These are phyloP conservation scores for Trinorchestia longiramus DNA, from an alignment of 1,140 invertebrate genomes.

Conservation along the genomic window DNA sequence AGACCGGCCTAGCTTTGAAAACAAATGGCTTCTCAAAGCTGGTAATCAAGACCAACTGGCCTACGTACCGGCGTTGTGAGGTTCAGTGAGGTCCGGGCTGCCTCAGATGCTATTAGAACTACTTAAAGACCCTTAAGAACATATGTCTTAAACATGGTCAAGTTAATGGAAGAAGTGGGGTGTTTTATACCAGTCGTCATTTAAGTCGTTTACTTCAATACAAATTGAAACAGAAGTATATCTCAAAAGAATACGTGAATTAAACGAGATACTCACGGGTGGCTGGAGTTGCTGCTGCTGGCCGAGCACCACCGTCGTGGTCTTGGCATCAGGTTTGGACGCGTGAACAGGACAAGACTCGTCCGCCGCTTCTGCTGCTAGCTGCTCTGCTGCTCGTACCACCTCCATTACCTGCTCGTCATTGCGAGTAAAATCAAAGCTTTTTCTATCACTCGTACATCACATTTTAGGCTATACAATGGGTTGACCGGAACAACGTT, in stretches of 20 bases:
- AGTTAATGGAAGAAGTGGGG: background rate
- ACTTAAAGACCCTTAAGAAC: background rate
- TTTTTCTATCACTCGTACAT: constrained; percentile 13
- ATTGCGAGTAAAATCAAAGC: background rate
- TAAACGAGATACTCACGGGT: background rate
- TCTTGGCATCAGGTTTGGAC: constrained; percentile 49
- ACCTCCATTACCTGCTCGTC: constrained; percentile 8
- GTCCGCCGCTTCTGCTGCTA: background rate
- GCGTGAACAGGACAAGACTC: background rate
- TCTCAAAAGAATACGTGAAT: background rate
- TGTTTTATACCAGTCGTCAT: background rate
- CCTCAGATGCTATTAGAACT: background rate
- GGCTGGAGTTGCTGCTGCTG: constrained; percentile 43
- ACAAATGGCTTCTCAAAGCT: background rate
- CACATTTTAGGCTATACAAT: constrained; percentile 22
- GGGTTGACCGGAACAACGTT: background rate
- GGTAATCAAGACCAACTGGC: background rate
- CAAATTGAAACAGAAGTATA: background rate
- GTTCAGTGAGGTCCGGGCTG: too few species aligned
- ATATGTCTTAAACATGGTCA: background rate
- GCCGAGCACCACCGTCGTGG: constrained; percentile 56
- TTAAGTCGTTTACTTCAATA: background rate
- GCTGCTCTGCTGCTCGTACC: constrained; percentile 44
- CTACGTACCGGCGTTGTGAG: background rate
- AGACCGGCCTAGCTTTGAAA: background rate